Conservation (phyloP, 2,888 invertebrate species). For the Ferdinandea cuprea region DNA sequence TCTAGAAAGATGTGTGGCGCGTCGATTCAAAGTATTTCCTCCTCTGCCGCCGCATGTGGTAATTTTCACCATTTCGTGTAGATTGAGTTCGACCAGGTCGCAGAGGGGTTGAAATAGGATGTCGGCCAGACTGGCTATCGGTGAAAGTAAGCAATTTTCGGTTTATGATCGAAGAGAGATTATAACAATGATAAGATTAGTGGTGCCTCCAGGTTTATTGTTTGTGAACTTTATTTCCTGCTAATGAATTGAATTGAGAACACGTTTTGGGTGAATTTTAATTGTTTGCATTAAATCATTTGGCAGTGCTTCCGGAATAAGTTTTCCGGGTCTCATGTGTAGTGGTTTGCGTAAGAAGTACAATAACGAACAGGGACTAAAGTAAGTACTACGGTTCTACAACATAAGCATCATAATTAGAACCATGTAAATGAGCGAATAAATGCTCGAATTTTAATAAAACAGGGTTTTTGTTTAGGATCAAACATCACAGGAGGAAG, state of each 20-base stretch:
- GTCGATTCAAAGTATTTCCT: slow-evolving; percentile 34
- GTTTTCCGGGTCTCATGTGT: slow-evolving; percentile 42
- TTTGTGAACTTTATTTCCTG: slow-evolving; percentile 59
- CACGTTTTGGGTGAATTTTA: slow-evolving; percentile 43
- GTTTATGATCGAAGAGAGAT: slow-evolving; percentile 69
- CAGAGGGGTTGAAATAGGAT: slow-evolving; percentile 23
- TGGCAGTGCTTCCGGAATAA: slow-evolving; percentile 50
- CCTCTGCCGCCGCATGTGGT: slow-evolving; percentile 25
- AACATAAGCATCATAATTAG: too few species aligned
- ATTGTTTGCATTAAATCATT: slow-evolving; percentile 62
- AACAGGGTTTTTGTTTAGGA: too few species aligned
- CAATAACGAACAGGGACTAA: too few species aligned
- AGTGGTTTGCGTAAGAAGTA: too few species aligned
- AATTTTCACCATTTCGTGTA: slow-evolving; percentile 42
- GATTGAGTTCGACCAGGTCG: not conserved
- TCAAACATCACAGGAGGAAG: too few species aligned
- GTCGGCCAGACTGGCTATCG: slow-evolving; percentile 31
- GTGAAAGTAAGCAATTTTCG: slow-evolving; percentile 56
- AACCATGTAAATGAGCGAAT: too few species aligned
- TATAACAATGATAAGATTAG: slow-evolving; percentile 48
- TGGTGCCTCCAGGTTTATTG: slow-evolving; percentile 45
- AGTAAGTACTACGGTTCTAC: too few species aligned
- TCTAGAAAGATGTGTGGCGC: slow-evolving; percentile 1
- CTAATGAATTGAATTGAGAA: slow-evolving; percentile 65
- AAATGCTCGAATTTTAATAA: too few species aligned